These are phyloP conservation scores for Coryphaenoides rupestris DNA, from an alignment of 2,113 vertebrate species.

Conservation along the genomic window DNA sequence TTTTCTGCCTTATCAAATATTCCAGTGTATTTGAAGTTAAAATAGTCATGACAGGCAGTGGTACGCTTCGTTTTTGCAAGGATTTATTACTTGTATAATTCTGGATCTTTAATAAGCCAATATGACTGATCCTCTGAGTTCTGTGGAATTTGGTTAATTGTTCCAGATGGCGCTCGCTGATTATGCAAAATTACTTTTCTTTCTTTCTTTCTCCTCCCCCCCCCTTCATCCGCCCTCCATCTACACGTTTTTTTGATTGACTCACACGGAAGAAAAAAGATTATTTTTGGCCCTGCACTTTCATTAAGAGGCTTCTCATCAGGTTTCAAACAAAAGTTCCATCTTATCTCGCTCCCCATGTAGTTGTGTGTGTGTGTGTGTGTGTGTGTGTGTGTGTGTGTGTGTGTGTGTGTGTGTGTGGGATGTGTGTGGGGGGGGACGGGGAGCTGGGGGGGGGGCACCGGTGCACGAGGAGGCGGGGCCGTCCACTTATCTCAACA, in stretches of 20 bases:
- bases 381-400: too few species aligned
- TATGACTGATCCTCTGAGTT: slow-evolving; percentile 99
- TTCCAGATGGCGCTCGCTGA: slow-evolving; percentile 99
- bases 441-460: too few species aligned
- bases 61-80: slow-evolving; percentile 95
- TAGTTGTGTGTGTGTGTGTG: too few species aligned
- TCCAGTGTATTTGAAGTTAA: slow-evolving; percentile 99
- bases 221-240: slow-evolving; percentile 26
- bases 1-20: slow-evolving; percentile 99
- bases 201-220: slow-evolving; percentile 74
- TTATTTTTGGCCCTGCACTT: slow-evolving; percentile 90
- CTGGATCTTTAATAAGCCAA: slow-evolving; percentile 99
- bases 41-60: slow-evolving; percentile 98
- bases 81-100: slow-evolving; percentile 99
- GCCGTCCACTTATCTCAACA: slow-evolving; percentile 58
- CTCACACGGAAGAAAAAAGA: slow-evolving; percentile 86
- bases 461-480: slow-evolving; percentile 71
- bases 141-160: slow-evolving; percentile 99
- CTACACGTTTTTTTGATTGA: slow-evolving; percentile 77
- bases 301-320: slow-evolving; percentile 94
- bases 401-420: too few species aligned
- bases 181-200: slow-evolving; percentile 99
- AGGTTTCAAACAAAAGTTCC: slow-evolving; percentile 95
- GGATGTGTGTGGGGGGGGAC: too few species aligned
- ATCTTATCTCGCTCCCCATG: slow-evolving; percentile 85